phyloP scores from a whole-genome alignment of 2,797 vertebrate genomes.

The Lagorchestes hirsutus region DNA sequence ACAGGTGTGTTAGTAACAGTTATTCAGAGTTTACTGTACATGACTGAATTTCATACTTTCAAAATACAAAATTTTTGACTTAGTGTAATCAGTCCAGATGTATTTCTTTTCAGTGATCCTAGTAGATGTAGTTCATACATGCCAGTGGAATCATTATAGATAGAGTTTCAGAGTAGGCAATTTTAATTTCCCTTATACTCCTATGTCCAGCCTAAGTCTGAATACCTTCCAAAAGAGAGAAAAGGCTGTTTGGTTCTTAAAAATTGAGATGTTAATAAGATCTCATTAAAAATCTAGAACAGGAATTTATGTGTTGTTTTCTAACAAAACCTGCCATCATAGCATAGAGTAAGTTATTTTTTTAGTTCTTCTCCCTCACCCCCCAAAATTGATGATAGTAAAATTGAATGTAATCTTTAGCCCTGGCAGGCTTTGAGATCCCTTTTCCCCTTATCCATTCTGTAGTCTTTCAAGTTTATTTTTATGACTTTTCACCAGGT shows the following conservation, averaged over 20 bases:
- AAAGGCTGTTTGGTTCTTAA: conserved; percentile 38
- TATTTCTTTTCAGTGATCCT: conserved; percentile 60
- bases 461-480: conserved; percentile 69
- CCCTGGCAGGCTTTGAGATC: neutral
- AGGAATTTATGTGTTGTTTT: conserved; percentile 50
- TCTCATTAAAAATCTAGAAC: conserved; percentile 60
- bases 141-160: conserved; percentile 68
- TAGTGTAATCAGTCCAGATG: conserved; percentile 58
- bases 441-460: conserved; percentile 5
- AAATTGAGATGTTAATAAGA: conserved; percentile 36
- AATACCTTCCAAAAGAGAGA: conserved; percentile 59
- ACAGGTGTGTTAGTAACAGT: neutral
- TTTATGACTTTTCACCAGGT: conserved; percentile 69
- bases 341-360: conserved; percentile 57
- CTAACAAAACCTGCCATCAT: conserved; percentile 37
- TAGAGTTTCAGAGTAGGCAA: conserved; percentile 68
- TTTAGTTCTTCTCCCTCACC: neutral
- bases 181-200: conserved; percentile 66
- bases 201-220: conserved; percentile 53
- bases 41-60: neutral
- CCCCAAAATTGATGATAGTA: conserved; percentile 34
- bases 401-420: conserved; percentile 61
- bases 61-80: neutral
- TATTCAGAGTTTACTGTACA: neutral
- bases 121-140: conserved; percentile 65